These are phyloP conservation scores for Solenopsis fugax DNA, from an alignment of 1,140 invertebrate species.

Conservation along the genomic window DNA sequence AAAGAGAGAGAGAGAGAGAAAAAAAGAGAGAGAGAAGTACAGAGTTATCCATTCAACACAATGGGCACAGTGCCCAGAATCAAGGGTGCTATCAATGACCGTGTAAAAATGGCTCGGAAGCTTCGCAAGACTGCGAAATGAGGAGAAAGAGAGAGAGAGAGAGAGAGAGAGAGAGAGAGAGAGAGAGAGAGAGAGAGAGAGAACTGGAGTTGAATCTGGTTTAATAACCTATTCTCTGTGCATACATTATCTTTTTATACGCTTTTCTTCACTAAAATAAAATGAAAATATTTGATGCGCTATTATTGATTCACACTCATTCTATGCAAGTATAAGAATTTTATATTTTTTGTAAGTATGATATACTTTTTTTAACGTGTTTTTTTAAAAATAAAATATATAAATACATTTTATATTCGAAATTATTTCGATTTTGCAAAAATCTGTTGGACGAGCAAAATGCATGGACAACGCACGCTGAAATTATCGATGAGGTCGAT, in stretches of 20 bases:
- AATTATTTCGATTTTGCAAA: neutral
- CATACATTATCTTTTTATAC: constrained; percentile 23
- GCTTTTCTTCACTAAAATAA: neutral
- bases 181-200: neutral
- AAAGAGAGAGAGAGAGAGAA: neutral
- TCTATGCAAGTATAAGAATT: neutral
- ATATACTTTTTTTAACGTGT: neutral
- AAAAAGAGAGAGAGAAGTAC: neutral
- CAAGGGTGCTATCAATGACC: constrained; percentile 44
- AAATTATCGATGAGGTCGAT: neutral
- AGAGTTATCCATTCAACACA: constrained; percentile 49
- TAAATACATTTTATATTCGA: neutral
- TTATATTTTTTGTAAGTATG: neutral
- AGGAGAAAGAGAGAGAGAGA: neutral
- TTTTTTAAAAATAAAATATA: neutral
- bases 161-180: too few species aligned
- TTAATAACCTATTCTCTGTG: constrained; percentile 39
- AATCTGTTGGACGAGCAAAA: neutral
- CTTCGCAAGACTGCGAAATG: constrained; percentile 24
- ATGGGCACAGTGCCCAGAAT: constrained; percentile 52
- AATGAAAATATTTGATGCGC: constrained; percentile 17
- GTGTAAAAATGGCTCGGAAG: constrained; percentile 36
- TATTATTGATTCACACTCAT: neutral
- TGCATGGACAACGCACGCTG: neutral
- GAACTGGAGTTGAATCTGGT: constrained; percentile 4